Base-by-base conservation (phyloP, 2,888 invertebrate species). In the Polydrusus pterygomalis region DNA sequence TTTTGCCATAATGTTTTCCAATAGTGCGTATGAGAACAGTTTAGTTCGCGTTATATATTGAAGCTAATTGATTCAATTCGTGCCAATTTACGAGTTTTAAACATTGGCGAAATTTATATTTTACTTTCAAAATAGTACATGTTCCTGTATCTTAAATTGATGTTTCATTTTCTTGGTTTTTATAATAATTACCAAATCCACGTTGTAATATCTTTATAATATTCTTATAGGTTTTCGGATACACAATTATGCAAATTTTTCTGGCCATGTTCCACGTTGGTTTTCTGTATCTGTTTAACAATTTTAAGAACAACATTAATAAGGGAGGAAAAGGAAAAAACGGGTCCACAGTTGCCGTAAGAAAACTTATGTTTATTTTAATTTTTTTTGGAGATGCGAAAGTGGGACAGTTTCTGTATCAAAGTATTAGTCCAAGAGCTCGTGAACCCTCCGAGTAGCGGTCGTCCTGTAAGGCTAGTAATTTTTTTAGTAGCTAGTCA, bases 341-440 rank as follows among this genome's bases (percentile, higher is more conserved):
- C 89, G 97, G 97, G 89, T 97, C 97, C 81, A 96, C 97, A 82
- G 95, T 98, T 87, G 98, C 98, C 88, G 97, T 96, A 93, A 94
- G 94, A 54, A n/a, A 65, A 15, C 11, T 1, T 56, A 34, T 25
- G 13, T 49, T 40, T 65, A 64, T 64, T 25, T 38, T n/a, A 43
- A 45, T 30, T 49, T 65, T 20, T 15, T 25, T 38, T 62, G 15
- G 9, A 60, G 17, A 60, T 30, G n/a, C 25, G 25, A 25, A 25
- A 25, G 25, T 25, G 25, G 1, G 5, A 5, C 25, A 3, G 25
- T 25, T 25, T 25, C n/a, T n/a, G n/a, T n/a, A n/a, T n/a, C n/a
- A n/a, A n/a, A n/a, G n/a, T n/a, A n/a, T n/a, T n/a, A n/a, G n/a
- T n/a, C n/a, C n/a, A n/a, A n/a, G n/a, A n/a, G n/a, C n/a, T n/a